A percentile compares a stretch with the other conserved stretches of the same genome.
Evolutionary conservation across 2,113 vertebrate species (phyloP).

Genomic region (Pomatostomus ruficeps): DNA sequence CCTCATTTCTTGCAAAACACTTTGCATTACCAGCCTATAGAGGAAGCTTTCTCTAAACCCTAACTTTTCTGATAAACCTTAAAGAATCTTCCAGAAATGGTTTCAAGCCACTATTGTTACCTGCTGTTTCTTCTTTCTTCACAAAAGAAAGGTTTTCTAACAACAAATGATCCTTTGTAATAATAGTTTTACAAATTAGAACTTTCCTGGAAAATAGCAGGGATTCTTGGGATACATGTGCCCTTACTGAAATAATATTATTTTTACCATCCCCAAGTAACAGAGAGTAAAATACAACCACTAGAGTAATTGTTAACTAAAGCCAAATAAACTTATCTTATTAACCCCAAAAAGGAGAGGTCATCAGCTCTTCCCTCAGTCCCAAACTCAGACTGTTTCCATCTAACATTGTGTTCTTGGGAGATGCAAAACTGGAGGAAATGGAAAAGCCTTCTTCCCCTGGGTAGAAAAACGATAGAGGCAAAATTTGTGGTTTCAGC

Average conservation of each 20-base stretch:
- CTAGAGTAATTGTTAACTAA: background rate
- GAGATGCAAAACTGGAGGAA: background rate
- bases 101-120: background rate
- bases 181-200: background rate
- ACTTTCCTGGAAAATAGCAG: background rate
- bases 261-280: background rate
- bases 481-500: background rate
- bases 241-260: background rate
- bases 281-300: background rate
- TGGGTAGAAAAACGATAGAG: background rate
- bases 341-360: background rate
- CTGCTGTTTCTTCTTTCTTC: background rate
- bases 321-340: background rate
- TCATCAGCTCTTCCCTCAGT: background rate
- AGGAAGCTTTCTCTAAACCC: background rate
- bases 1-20: background rate
- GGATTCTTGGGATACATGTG: background rate
- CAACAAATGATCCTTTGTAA: background rate
- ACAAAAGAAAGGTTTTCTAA: background rate
- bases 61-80: background rate
- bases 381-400: background rate
- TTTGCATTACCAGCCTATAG: background rate
- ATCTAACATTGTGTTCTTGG: background rate
- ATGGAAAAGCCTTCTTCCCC: background rate
- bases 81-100: background rate